Conservation (phyloP, 1,140 invertebrate species). For the Procambarus virginalis region DNA sequence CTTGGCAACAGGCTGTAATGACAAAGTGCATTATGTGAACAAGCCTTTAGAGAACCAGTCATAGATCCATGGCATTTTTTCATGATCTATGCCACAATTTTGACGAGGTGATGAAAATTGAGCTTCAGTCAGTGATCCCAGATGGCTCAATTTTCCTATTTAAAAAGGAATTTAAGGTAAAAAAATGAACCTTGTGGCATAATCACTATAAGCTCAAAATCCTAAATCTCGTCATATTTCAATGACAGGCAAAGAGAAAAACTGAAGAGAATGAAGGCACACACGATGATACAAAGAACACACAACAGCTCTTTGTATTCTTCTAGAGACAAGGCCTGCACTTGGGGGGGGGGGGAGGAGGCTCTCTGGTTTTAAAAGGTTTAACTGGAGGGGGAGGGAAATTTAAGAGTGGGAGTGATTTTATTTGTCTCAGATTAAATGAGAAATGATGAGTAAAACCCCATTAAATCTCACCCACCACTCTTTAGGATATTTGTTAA, state of each 20-base stretch:
- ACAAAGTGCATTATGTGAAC: background rate
- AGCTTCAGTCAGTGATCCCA: slow-evolving; percentile 41
- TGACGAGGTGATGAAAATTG: slow-evolving; percentile 51
- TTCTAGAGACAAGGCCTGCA: slow-evolving; percentile 64
- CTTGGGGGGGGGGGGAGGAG: slow-evolving; percentile 21
- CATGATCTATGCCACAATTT: slow-evolving; percentile 31
- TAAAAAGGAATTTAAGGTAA: background rate
- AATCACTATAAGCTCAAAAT: slow-evolving; percentile 55
- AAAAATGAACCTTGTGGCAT: slow-evolving; percentile 49
- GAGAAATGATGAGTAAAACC: slow-evolving; percentile 24
- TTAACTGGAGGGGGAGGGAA: background rate
- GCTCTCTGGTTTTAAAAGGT: slow-evolving; percentile 18
- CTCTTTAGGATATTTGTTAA: slow-evolving; percentile 24
- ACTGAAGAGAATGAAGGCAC: slow-evolving; percentile 66
- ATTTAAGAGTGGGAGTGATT: slow-evolving; percentile 8
- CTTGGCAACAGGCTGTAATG: background rate
- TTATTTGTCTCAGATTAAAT: slow-evolving; percentile 23
- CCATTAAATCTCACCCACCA: slow-evolving; percentile 21
- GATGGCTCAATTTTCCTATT: slow-evolving; percentile 16
- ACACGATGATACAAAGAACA: slow-evolving; percentile 65
- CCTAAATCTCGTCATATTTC: slow-evolving; percentile 47
- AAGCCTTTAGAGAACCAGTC: slow-evolving; percentile 24
- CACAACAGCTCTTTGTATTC: slow-evolving; percentile 56
- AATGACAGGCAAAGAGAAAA: slow-evolving; percentile 61
- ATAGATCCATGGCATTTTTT: slow-evolving; percentile 32